Evolutionary conservation across 2,888 invertebrate genomes (phyloP), one percentile per base, ranked within the genome.

Genomic region (Autographa gamma): DNA sequence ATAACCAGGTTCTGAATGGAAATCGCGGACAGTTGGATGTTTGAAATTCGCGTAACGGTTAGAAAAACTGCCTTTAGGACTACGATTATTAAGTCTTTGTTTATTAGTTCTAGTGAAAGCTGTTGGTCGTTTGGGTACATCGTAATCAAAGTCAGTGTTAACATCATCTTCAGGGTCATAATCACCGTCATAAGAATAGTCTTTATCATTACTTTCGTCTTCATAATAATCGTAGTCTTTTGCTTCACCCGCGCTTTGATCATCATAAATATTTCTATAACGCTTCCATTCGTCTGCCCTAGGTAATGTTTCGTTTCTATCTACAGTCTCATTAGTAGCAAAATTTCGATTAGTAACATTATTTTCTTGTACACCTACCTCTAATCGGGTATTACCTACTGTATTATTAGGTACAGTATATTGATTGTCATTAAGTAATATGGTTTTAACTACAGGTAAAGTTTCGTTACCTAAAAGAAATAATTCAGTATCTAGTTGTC

Each of bases 401-500:
- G 66, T 73, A 48, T 59, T 62, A 34, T 83, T 75, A 25, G 56
- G 31, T 31, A n/a, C 0, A 2, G 5, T 19, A 31, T 16, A 16
- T 11, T 66, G 19, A 38, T 43, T 64, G n/a, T 58, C 16, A 54
- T 71, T 64, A n/a, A 18, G 8, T n/a, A 60, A 11, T 54, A 62
- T 3, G 59, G 38, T 0, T 19, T 52, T 60, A n/a, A 66, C 66
- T 41, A 25, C 41, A 8, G 71, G 43, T 34, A 63, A 11, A 13
- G 79, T 84, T 75, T 83, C 80, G 59, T 84, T 87, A 13, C 84
- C 81, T 79, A 90, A 66, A 63, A 91, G 56, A 79, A 94, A 93
- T 19, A 90, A 88, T 7, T 88, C 78, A 9, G 89, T 90, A 32
- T 94, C 91, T 83, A 94, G 70, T 25, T 83, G 74, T 84, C 85